Percentiles rank a stretch among this genome's conserved stretches.
Evolutionary conservation across 1,140 invertebrate species (phyloP).

Genomic region (Calephelis nemesis): DNA sequence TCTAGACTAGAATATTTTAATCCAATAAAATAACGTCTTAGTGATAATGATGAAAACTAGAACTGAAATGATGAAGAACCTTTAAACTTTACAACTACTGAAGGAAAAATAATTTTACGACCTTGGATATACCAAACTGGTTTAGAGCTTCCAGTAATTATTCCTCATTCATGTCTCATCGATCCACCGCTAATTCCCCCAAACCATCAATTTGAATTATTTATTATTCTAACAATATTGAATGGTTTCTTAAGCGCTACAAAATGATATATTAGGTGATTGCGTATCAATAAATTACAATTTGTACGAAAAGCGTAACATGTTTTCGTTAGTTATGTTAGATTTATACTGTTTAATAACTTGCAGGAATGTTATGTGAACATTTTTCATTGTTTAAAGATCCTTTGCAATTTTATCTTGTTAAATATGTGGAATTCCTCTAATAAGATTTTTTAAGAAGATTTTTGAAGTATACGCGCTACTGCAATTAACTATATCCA

Average conservation of each 20-base stretch:
- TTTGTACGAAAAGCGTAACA: slow-evolving; percentile 14
- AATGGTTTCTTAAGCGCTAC: slow-evolving; percentile 12
- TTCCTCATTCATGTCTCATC: slow-evolving; percentile 5
- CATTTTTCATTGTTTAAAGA: not conserved
- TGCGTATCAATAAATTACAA: slow-evolving; percentile 16
- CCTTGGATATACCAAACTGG: not conserved
- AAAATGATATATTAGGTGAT: slow-evolving; percentile 14
- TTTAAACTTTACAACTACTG: too few species aligned
- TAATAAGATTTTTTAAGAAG: too few species aligned
- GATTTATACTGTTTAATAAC: slow-evolving; percentile 16
- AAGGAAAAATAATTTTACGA: not conserved
- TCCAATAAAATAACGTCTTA: too few species aligned
- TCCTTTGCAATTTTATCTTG: not conserved
- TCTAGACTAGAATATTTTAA: too few species aligned
- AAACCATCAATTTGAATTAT: slow-evolving; percentile 15
- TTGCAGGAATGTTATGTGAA: not conserved
- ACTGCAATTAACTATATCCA: too few species aligned
- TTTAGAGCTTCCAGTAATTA: slow-evolving; percentile 1
- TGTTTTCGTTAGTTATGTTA: slow-evolving; percentile 12
- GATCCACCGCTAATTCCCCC: slow-evolving; percentile 2
- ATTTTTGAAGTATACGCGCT: too few species aligned
- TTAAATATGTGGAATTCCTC: not conserved
- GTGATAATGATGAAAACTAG: too few species aligned
- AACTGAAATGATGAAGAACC: too few species aligned
- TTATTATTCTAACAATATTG: slow-evolving; percentile 14